phyloP scores from a whole-genome alignment of 1,140 invertebrate genomes.

The Drosophila nigromelanica region DNA sequence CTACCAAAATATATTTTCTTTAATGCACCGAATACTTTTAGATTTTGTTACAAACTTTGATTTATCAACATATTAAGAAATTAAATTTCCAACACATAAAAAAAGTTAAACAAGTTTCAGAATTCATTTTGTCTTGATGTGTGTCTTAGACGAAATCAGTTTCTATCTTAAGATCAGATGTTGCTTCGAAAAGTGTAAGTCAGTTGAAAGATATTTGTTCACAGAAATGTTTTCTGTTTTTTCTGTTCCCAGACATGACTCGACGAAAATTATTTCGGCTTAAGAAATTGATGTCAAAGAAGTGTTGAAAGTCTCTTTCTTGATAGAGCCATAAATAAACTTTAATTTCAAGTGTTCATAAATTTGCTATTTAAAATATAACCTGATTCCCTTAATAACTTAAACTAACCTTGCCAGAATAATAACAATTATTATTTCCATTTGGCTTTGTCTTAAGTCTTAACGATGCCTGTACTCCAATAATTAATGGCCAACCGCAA shows the following conservation, averaged over 20 bases:
- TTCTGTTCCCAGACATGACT: conserved; percentile 63
- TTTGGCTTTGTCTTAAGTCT: conserved; percentile 29
- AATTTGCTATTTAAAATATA: not conserved
- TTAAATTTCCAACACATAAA: not conserved
- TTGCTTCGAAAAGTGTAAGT: not conserved
- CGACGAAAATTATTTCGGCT: conserved; percentile 31
- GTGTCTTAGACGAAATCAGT: not conserved
- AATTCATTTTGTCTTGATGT: not conserved
- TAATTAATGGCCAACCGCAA: conserved; percentile 60
- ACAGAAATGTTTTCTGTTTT: conserved; percentile 18
- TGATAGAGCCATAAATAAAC: conserved; percentile 26
- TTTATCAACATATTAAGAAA: too few species aligned
- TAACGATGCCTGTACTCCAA: conserved; percentile 47
- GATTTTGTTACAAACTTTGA: too few species aligned
- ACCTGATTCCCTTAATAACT: not conserved
- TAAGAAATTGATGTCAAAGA: conserved; percentile 54
- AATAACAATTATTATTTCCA: conserved; percentile 23
- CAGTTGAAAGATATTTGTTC: not conserved
- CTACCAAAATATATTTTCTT: not conserved
- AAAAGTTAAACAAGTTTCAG: not conserved
- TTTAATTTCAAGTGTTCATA: conserved; percentile 1
- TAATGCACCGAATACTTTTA: not conserved
- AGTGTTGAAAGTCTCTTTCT: conserved; percentile 37
- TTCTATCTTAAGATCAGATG: not conserved
- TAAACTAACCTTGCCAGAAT: conserved; percentile 50